Conservation (phyloP, 2,888 invertebrate species). For the Amphipoea lucens region DNA sequence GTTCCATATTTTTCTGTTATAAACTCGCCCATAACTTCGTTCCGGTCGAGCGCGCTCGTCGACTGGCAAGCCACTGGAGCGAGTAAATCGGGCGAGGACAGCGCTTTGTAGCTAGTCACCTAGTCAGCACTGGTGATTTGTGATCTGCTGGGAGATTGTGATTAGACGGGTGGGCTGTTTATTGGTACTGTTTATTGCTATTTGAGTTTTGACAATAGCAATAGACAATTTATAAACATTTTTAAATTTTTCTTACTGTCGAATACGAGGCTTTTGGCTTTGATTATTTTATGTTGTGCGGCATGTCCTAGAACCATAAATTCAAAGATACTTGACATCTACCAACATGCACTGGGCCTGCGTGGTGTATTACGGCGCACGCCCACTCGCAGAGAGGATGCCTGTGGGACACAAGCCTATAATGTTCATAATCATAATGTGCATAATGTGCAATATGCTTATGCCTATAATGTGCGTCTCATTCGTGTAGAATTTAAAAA, state of each 20-base stretch:
- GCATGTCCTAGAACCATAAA: no score
- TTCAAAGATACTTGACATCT: no score
- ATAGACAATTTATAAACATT: neutral
- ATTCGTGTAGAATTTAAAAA: neutral
- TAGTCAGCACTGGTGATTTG: slow-evolving; percentile 46
- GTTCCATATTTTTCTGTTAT: slow-evolving; percentile 40
- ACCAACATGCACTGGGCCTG: no score
- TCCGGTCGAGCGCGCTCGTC: slow-evolving; percentile 45
- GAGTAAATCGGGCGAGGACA: slow-evolving; percentile 53
- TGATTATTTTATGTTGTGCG: no score
- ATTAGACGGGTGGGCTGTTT: slow-evolving; percentile 7
- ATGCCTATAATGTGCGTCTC: neutral
- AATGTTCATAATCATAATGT: no score
- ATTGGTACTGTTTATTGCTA: neutral
- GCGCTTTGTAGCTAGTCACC: slow-evolving; percentile 40
- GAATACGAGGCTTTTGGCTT: neutral
- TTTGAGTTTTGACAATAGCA: neutral
- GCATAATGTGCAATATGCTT: no score
- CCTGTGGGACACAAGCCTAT: no score
- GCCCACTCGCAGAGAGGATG: no score
- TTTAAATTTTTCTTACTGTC: neutral
- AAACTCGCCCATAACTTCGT: slow-evolving; percentile 31
- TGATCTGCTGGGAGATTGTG: slow-evolving; percentile 21
- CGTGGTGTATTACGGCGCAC: no score
- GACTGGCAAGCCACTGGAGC: slow-evolving; percentile 44